phyloP scores from a whole-genome alignment of 2,888 invertebrate genomes.

The Pharmacophagus antenor region DNA sequence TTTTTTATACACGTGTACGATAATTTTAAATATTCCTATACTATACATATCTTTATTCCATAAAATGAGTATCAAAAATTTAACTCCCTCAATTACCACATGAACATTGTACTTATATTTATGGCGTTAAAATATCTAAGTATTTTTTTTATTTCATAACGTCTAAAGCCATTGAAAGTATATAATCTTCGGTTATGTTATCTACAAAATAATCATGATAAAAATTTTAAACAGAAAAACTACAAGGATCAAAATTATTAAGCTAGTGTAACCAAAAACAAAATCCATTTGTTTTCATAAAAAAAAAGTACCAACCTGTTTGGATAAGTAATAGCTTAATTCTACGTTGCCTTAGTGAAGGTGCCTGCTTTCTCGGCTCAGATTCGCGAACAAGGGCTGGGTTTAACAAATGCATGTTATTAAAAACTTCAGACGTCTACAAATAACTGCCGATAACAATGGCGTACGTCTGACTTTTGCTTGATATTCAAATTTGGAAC shows the following conservation, averaged over 20 bases:
- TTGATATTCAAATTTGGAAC: conserved; percentile 45
- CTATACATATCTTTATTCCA: no score
- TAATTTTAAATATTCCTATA: no score
- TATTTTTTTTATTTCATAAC: no score
- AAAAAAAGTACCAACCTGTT: conserved; percentile 63
- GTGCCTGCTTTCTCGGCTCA: conserved; percentile 74
- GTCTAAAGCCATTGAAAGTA: no score
- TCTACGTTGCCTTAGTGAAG: conserved; percentile 62
- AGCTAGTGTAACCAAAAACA: conserved; percentile 22
- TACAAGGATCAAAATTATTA: conserved; percentile 22
- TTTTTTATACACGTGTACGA: no score
- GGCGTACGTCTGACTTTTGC: conserved; percentile 38
- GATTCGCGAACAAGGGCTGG: conserved; percentile 45
- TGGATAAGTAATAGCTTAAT: conserved; percentile 80
- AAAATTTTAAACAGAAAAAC: no score
- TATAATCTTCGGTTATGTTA: no score
- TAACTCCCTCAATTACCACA: no score
- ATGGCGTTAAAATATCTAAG: no score
- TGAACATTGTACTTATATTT: no score
- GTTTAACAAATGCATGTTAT: conserved; percentile 68
- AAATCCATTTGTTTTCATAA: conserved; percentile 46
- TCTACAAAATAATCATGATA: no score
- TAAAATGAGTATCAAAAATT: no score
- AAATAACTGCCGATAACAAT: conserved; percentile 58
- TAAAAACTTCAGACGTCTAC: conserved; percentile 51